These are phyloP conservation scores for Raillietiella orientalis DNA, from an alignment of 2,888 invertebrate genomes.

Conservation along the genomic window DNA sequence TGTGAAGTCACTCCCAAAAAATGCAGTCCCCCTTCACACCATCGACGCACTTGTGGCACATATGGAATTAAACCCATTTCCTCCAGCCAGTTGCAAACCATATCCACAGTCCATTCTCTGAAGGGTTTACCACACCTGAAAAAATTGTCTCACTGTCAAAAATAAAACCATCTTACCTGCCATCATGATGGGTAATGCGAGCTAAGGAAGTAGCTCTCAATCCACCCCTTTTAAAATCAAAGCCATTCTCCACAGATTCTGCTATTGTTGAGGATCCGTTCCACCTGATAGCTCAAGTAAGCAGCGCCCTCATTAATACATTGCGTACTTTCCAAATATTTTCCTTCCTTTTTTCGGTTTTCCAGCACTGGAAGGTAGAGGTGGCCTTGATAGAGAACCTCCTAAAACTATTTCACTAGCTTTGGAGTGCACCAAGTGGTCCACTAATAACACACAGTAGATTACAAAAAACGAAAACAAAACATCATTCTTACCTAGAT, in stretches of 20 bases:
- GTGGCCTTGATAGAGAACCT: neutral
- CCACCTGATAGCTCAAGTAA: neutral
- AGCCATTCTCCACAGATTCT: conserved; percentile 22
- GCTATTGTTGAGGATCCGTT: conserved; percentile 1
- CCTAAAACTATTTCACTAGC: too few species aligned
- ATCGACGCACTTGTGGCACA: conserved; percentile 37
- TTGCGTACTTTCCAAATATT: conserved; percentile 22
- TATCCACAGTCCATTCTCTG: conserved; percentile 42
- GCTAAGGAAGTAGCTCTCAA: conserved; percentile 36
- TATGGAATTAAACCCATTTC: conserved; percentile 43
- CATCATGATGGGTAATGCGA: conserved; percentile 17
- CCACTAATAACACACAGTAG: neutral
- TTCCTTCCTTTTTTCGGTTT: conserved; percentile 27
- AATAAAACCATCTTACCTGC: conserved; percentile 4
- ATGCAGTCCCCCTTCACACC: conserved; percentile 47
- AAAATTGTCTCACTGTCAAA: conserved; percentile 5
- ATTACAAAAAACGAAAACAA: conserved; percentile 1
- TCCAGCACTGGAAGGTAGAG: conserved; percentile 14
- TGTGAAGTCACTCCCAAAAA: conserved; percentile 38
- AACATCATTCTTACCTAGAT: conserved; percentile 32
- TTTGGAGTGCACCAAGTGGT: too few species aligned
- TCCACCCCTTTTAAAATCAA: conserved; percentile 29
- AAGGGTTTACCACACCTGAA: conserved; percentile 35
- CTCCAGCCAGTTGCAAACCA: conserved; percentile 47
- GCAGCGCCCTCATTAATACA: conserved; percentile 1